phyloP scores from a whole-genome alignment of 2,113 vertebrate species.

The Pseudorectes ferrugineus region DNA sequence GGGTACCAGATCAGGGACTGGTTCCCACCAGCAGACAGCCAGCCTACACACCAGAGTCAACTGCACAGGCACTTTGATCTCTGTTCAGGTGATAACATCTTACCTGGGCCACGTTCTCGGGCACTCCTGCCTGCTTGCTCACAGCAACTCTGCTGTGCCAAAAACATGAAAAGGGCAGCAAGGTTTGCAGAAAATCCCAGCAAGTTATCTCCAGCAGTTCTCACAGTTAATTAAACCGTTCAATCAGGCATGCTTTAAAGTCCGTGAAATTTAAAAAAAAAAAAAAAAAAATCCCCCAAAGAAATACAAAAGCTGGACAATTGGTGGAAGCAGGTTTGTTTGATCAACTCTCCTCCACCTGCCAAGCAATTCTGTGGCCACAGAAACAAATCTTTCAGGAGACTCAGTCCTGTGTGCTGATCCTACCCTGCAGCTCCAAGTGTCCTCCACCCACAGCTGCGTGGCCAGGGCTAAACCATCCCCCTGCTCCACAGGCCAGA shows the following conservation, averaged over 20 bases:
- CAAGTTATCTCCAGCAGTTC: not conserved
- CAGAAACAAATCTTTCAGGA: not conserved
- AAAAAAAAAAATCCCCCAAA: not conserved
- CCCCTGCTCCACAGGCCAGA: not conserved
- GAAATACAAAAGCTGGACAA: not conserved
- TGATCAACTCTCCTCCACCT: not conserved
- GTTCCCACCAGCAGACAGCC: not conserved
- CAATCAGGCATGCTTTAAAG: not conserved
- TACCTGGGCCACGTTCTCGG: not conserved
- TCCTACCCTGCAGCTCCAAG: not conserved
- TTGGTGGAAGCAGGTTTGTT: not conserved
- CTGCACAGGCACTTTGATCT: not conserved
- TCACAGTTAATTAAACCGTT: conserved; percentile 10
- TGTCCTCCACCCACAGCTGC: not conserved
- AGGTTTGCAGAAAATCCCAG: not conserved
- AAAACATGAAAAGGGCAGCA: not conserved
- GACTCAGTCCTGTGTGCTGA: not conserved
- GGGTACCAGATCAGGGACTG: not conserved
- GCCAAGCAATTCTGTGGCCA: not conserved
- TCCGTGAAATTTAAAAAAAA: not conserved
- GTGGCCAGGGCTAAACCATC: not conserved
- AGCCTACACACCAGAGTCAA: not conserved
- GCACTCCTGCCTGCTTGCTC: not conserved
- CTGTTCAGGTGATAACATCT: not conserved
- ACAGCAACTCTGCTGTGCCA: not conserved